These are phyloP conservation scores for Cryptus viduatorius DNA, from an alignment of 2,888 invertebrate genomes.

Conservation along the genomic window DNA sequence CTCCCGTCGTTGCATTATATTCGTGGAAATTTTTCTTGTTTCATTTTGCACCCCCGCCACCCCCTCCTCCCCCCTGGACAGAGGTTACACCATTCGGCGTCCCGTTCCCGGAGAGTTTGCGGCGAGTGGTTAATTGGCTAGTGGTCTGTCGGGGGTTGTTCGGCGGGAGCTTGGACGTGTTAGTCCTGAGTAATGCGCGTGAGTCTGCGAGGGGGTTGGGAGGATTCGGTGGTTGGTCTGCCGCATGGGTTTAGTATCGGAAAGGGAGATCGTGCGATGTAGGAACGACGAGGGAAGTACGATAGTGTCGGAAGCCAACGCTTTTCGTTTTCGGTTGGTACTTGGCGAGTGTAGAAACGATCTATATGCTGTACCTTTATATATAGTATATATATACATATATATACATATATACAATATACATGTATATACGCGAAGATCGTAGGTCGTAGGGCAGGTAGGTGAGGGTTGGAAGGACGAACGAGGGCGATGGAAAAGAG, in stretches of 20 bases:
- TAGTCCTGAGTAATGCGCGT: conserved; percentile 68
- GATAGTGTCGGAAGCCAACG: conserved; percentile 6
- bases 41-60: not conserved
- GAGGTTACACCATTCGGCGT: conserved; percentile 38
- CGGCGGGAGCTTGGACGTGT: conserved; percentile 61
- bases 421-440: not conserved
- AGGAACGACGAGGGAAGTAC: conserved; percentile 11
- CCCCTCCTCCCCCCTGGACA: not conserved
- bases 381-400: not conserved
- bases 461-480: conserved; percentile 25
- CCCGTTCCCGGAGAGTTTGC: conserved; percentile 62
- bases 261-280: conserved; percentile 7
- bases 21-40: conserved; percentile 44
- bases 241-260: conserved; percentile 59
- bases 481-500: conserved; percentile 23
- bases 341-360: not conserved
- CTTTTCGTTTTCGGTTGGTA: not conserved
- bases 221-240: not conserved
- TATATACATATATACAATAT: no score
- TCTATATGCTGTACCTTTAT: conserved; percentile 1
- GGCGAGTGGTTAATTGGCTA: conserved; percentile 69
- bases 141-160: conserved; percentile 69
- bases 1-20: conserved; percentile 29
- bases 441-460: conserved; percentile 12
- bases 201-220: conserved; percentile 33